Conservation (phyloP, 30 jellyfish, hydroid and myxozoan species). For the Haliclystus octoradiatus region DNA sequence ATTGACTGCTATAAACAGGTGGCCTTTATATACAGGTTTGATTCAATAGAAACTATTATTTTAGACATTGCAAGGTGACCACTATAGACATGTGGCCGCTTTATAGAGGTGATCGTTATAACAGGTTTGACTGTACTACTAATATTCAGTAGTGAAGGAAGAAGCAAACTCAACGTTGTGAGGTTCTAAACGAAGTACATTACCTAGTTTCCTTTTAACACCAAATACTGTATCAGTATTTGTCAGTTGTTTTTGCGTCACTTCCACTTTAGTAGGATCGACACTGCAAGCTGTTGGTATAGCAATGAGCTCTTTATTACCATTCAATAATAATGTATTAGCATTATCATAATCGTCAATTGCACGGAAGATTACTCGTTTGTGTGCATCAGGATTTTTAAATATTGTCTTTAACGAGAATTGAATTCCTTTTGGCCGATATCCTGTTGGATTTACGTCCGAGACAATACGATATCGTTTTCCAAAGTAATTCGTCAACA, state of each 20-base stretch:
- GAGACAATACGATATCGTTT: slow-evolving; percentile 74
- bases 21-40: too few species aligned
- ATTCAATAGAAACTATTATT: too few species aligned
- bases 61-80: too few species aligned
- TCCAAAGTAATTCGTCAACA: slow-evolving; percentile 50
- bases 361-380: slow-evolving; percentile 62
- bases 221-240: too few species aligned
- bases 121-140: too few species aligned
- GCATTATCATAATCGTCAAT: slow-evolving; percentile 54
- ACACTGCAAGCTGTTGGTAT: not conserved
- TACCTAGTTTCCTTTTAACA: too few species aligned
- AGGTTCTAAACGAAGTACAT: too few species aligned
- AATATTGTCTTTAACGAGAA: slow-evolving; percentile 86
- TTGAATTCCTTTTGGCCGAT: slow-evolving; percentile 68
- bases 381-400: slow-evolving; percentile 69
- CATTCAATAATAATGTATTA: slow-evolving; percentile 44
- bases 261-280: not conserved
- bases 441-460: slow-evolving; percentile 81
- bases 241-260: not conserved
- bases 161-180: too few species aligned
- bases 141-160: too few species aligned
- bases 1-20: too few species aligned
- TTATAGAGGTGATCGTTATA: too few species aligned
- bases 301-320: slow-evolving; percentile 39
- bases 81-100: too few species aligned